Conservation (phyloP, 2,888 invertebrate species). For the Cheilosia scutellata region DNA sequence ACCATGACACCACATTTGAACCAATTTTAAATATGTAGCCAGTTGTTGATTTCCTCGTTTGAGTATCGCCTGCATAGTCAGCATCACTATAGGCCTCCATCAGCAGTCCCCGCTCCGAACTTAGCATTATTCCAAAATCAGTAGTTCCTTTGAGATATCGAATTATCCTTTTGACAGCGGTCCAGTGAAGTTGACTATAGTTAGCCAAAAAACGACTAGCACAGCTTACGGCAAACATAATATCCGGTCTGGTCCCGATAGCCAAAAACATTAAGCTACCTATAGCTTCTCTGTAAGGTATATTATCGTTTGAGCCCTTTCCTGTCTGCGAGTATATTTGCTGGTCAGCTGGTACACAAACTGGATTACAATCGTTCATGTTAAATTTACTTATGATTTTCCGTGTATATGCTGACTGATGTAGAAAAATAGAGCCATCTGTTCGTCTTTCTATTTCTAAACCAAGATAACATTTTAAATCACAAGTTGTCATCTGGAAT, state of each 20-base stretch:
- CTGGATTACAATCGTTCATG: background rate
- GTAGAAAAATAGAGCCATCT: conserved; percentile 39
- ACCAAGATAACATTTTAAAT: conserved; percentile 62
- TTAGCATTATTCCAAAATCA: background rate
- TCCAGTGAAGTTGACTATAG: background rate
- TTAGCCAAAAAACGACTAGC: conserved; percentile 23
- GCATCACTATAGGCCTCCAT: conserved; percentile 50
- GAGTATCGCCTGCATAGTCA: conserved; percentile 36
- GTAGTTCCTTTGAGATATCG: conserved; percentile 6
- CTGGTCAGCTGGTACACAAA: conserved; percentile 47
- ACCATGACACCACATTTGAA: conserved; percentile 78
- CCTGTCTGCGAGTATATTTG: background rate
- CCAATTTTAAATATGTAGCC: conserved; percentile 74
- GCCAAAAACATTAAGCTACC: conserved; percentile 10
- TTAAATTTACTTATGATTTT: background rate
- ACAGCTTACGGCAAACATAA: conserved; percentile 36
- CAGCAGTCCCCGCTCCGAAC: background rate
- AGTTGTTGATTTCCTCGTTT: conserved; percentile 70
- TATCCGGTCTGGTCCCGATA: conserved; percentile 56
- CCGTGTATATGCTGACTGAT: conserved; percentile 1
- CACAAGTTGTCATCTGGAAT: conserved; percentile 53
- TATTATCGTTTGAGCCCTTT: background rate
- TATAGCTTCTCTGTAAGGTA: conserved; percentile 65
- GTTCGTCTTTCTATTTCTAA: conserved; percentile 37
- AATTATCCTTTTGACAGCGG: conserved; percentile 10